Percentiles rank a stretch among this genome's conserved stretches.
Evolutionary conservation across 2,888 invertebrate genomes (phyloP).

Genomic region (Epiblema foenella): DNA sequence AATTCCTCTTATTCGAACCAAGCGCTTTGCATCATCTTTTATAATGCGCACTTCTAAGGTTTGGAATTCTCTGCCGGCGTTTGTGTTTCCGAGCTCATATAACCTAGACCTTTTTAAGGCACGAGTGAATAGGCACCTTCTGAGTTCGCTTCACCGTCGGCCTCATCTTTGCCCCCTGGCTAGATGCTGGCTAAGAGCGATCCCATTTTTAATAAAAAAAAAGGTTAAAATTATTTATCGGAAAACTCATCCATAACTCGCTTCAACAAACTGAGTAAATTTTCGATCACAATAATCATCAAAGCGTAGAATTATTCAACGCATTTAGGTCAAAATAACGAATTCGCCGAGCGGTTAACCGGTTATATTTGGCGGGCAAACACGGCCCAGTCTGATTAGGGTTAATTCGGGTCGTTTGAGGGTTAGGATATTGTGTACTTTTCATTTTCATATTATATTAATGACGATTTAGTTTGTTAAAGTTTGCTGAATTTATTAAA

Average conservation of each 20-base stretch:
- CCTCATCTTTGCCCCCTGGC: no score
- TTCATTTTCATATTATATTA: conserved; percentile 24
- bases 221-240: neutral
- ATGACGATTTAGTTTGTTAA: conserved; percentile 26
- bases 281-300: conserved; percentile 7
- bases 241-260: neutral
- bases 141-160: no score
- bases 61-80: no score
- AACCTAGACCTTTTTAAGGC: no score
- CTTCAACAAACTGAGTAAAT: neutral
- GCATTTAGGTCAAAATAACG: conserved; percentile 31
- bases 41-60: no score
- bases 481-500: neutral
- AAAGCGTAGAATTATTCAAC: conserved; percentile 18
- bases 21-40: no score
- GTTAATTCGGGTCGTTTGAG: conserved; percentile 26
- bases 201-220: no score
- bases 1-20: no score
- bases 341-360: conserved; percentile 36
- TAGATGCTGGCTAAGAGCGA: no score
- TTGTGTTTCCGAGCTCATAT: no score
- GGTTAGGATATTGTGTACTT: conserved; percentile 24
- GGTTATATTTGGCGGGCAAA: conserved; percentile 36
- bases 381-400: conserved; percentile 34
- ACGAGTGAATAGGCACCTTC: no score